Base-by-base conservation (phyloP, 2,797 vertebrate genomes). In the Hoplostethus atlanticus region DNA sequence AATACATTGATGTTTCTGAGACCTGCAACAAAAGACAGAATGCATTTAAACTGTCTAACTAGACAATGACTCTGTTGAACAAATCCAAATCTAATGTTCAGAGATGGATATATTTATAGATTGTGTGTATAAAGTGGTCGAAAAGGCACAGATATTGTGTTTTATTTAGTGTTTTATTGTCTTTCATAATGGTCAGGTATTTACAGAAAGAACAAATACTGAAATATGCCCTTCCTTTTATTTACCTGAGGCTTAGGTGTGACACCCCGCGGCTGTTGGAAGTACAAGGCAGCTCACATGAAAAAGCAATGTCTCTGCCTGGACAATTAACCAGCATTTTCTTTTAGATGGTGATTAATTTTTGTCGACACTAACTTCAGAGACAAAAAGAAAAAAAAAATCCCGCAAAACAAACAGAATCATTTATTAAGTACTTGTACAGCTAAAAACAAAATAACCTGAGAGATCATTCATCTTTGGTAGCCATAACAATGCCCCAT, bases 391-490 rank as follows among this genome's bases (percentile, higher is more conserved):
- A 30, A 31, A 47, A 46, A 30, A 1, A 17, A 5, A 6, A 44
- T 7, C 36, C 25, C 57, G 3, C 38, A 25, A 2, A n/a, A 21
- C 36, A 58, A 58, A 40, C 36, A 58, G n/a, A 58, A 12, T 56
- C 2, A 11, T 44, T 10, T 44, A 11, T 10, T 13, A 12, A 0
- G 44, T 17, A 25, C 15, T 15, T 44, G 50, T 66, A 64, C 61
- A 64, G 17, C 61, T 51, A 53, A 77, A 70, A 58, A 50, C 21
- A 21, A 21, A 21, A 70, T 70, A 59, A 59, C 44, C 17, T 5
- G n/a, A 62, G 50, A 21, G 46, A 36, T 38, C 38, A 68, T 67
- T 70, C 16, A 44, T 67, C 28, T 46, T 51, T 52, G 47, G 16
- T 6, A 71, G 31, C 66, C 28, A 63, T 71, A 60, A 60, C 56